Evolutionary conservation across 2,888 invertebrate species (phyloP), one percentile per base, ranked within the genome.

Genomic region (Nesidiocoris tenuis): DNA sequence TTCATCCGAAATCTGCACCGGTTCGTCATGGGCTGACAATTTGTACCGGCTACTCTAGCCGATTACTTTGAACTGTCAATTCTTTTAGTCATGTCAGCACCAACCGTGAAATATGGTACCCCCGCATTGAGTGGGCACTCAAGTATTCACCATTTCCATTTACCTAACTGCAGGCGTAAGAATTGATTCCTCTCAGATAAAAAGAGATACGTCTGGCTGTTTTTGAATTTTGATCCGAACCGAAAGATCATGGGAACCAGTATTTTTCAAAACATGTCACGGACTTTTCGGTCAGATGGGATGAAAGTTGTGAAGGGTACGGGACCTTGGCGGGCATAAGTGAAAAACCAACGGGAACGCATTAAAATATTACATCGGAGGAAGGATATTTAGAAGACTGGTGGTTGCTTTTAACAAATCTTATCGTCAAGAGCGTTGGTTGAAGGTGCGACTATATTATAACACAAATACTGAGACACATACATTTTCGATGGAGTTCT

Each of bases 361-460:
- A 65, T 65, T 65, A 65, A 65, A 65, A 65, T 65, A 65, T 65
- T 65, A 65, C 25, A n/a, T 25, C 54, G 39, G 12, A 18, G 18
- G 65, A 39, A 65, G 16, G 22, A 65, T 65, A 25, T 24, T 65
- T 39, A 65, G 65, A 18, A 25, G 39, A 24, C 39, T 18, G 39
- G 39, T 39, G 39, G 39, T 18, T 18, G 65, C 65, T 65, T 65
- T 65, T 39, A 65, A 65, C 65, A 65, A 39, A 65, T 65, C 65
- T 65, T 65, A 65, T 65, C 65, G 3, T 39, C 39, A 12, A 39
- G 39, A 39, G 39, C 39, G 39, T 39, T 39, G 39, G 39, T 12
- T 39, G 39, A 39, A 39, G 39, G 39, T 39, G 39, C 39, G 5
- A 39, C 39, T 39, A 39, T 39, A 39, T 39, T 39, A 39, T 39